phyloP scores from a whole-genome alignment of 2,888 invertebrate genomes.

The Agrenia bidenticulata region DNA sequence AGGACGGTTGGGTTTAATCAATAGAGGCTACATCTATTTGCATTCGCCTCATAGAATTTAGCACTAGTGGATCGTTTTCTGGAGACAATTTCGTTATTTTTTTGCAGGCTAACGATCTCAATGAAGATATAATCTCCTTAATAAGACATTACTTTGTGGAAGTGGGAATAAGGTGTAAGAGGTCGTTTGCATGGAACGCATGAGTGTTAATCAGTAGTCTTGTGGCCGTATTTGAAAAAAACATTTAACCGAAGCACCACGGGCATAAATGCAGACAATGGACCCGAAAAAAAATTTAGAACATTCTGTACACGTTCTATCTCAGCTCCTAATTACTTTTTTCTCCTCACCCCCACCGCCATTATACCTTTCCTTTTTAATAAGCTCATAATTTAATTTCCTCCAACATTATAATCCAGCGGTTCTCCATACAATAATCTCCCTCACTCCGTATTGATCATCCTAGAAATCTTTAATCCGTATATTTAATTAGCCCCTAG shows the following conservation, averaged over 20 bases:
- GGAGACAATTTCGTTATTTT: background rate
- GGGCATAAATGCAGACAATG: background rate
- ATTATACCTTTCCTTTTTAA: conserved; percentile 23
- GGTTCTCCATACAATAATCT: conserved; percentile 19
- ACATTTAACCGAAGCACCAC: background rate
- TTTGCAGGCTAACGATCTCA: background rate
- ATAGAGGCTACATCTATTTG: background rate
- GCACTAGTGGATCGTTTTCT: no score
- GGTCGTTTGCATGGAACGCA: conserved; percentile 20
- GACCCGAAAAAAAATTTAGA: background rate
- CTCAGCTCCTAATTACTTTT: conserved; percentile 43
- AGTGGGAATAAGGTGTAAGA: conserved; percentile 6
- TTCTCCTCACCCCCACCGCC: conserved; percentile 29
- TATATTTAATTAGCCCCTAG: no score
- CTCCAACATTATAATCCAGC: conserved; percentile 10
- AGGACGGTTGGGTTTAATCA: no score
- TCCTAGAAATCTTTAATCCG: background rate
- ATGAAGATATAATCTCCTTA: conserved; percentile 8
- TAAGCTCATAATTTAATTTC: conserved; percentile 33
- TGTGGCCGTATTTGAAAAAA: no score
- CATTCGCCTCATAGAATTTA: background rate
- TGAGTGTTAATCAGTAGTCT: conserved; percentile 14
- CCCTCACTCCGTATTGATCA: conserved; percentile 13
- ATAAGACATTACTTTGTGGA: background rate
- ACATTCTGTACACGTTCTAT: conserved; percentile 28